Percentiles rank a stretch among this genome's conserved stretches.
These are phyloP conservation scores for Poeciliopsis presidionis DNA, from an alignment of 2,797 vertebrate species.

Conservation along the genomic window DNA sequence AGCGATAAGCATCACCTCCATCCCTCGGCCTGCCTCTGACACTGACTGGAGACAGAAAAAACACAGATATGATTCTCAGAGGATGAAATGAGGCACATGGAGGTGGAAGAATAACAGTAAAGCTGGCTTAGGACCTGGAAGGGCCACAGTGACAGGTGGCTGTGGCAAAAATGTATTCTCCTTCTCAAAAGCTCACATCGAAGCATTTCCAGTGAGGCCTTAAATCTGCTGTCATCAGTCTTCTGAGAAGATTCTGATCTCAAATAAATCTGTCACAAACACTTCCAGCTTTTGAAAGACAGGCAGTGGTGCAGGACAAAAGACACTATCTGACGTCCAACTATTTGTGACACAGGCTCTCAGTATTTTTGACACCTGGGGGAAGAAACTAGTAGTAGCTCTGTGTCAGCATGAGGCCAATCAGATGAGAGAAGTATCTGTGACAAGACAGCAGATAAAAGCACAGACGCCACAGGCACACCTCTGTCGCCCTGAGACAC, in stretches of 20 bases:
- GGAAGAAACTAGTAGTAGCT: constrained; percentile 9
- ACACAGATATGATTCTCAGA: constrained; percentile 38
- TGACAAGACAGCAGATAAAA: constrained; percentile 67
- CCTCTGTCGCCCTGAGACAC: constrained; percentile 44
- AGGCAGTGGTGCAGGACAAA: not conserved
- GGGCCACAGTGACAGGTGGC: constrained; percentile 2
- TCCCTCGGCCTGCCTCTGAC: constrained; percentile 49
- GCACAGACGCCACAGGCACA: constrained; percentile 36
- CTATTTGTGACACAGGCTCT: constrained; percentile 30
- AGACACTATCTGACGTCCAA: constrained; percentile 19
- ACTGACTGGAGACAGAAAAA: constrained; percentile 29
- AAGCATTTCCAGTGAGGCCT: not conserved
- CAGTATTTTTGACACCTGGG: constrained; percentile 42
- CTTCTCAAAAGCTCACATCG: not conserved
- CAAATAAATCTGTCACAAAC: not conserved
- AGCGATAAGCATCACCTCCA: constrained; percentile 70
- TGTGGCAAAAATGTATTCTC: not conserved
- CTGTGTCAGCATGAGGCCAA: constrained; percentile 27
- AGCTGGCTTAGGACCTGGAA: not conserved
- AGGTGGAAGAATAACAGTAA: constrained; percentile 10
- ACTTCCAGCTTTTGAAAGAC: not conserved
- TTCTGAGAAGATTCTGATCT: not conserved
- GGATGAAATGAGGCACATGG: constrained; percentile 6
- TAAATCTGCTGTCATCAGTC: not conserved
- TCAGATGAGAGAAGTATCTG: constrained; percentile 39